A percentile compares a stretch with the other conserved stretches of the same genome.
Evolutionary conservation across 2,113 vertebrate genomes (phyloP).

Genomic region (Typhlomys cinereus): DNA sequence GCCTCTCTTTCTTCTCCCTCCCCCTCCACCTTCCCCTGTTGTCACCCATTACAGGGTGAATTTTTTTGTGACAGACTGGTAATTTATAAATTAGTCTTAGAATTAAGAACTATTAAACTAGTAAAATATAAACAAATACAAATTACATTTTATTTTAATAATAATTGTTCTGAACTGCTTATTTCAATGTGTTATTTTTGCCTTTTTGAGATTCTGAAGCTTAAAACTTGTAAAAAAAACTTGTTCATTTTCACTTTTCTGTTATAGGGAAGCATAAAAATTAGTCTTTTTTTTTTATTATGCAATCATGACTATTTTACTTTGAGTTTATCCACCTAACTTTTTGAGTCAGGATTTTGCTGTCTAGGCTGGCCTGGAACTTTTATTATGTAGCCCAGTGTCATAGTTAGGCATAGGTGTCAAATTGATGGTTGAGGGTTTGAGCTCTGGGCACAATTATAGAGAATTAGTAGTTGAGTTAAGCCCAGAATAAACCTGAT

Average conservation of each 20-base stretch:
- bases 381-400: neutral
- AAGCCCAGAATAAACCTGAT: too few species aligned
- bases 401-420: too few species aligned
- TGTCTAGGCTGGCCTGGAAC: neutral
- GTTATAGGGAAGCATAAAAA: neutral
- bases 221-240: conserved; percentile 43
- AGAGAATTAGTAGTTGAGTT: too few species aligned
- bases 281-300: neutral
- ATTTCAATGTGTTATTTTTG: neutral
- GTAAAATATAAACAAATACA: neutral
- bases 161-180: neutral
- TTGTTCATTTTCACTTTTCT: neutral
- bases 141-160: neutral
- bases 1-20: too few species aligned
- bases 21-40: too few species aligned
- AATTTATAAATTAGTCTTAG: conserved; percentile 16
- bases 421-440: too few species aligned
- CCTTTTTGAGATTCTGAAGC: neutral
- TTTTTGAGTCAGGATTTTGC: neutral
- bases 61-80: neutral
- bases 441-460: too few species aligned
- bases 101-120: conserved; percentile 4
- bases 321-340: neutral
- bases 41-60: neutral
- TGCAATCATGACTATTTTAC: neutral